Evolutionary conservation across 2,113 vertebrate species (phyloP), one percentile per base, ranked within the genome.

Genomic region (Rana temporaria): DNA sequence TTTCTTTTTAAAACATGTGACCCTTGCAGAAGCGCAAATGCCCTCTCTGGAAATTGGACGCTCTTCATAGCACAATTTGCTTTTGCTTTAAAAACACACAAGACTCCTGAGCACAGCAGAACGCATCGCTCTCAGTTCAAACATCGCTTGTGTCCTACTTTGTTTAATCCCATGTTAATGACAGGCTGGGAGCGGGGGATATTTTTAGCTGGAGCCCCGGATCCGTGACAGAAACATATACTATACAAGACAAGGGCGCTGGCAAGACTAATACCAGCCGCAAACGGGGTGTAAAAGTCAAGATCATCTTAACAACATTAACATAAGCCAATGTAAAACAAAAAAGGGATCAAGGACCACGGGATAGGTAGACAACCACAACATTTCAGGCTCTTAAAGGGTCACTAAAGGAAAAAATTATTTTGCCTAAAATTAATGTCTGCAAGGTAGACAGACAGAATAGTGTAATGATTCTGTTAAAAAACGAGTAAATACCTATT

Each of bases 81-180:
- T 64, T 64, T 30, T 26, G 22, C 62, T 64, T 69, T 48, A 48
- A 69, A 69, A 69, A 69, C 66, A 48, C 68, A 53, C 20, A 70
- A 52, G 26, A 16, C 24, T 15, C 52, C 42, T 19, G 22, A 42
- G n/a, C n/a, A 42, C 1, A 42, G 6, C 12, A 53, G 48, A 24
- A 55, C 42, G 48, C 11, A 14, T 56, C 62, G 16, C 6, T 19
- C 38, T 57, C 79, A 57, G 70, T 72, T 63, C 26, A 26, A 56
- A 26, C 19, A 26, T 63, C 24, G 48, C 42, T 38, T 52, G n/a
- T 67, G 67, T 15, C 83, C 83, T 72, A 66, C 57, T 57, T 79
- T 56, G 34, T 19, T 56, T 84, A 79, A 84, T 84, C 75, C 74
- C 52, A 64, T 63, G 65, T 67, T 73, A 81, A 81, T 81, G 79